Evolutionary conservation across 2,113 vertebrate species (phyloP).

Genomic region (Petaurus breviceps): DNA sequence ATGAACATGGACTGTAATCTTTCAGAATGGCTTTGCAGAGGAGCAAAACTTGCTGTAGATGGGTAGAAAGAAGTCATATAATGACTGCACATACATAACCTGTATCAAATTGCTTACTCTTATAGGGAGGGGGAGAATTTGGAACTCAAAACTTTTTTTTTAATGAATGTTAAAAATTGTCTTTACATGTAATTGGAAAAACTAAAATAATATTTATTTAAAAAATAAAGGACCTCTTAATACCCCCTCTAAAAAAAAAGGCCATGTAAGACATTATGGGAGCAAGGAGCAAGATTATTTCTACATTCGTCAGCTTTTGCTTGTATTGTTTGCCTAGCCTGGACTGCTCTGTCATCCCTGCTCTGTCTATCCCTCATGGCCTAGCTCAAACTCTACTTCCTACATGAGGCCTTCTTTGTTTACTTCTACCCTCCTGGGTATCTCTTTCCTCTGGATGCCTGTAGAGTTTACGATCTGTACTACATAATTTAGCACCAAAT

Average conservation of each 20-base stretch:
- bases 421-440: neutral
- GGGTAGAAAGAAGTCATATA: neutral
- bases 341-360: no score
- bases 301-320: neutral
- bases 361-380: no score
- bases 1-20: neutral
- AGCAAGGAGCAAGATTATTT: neutral
- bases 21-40: neutral
- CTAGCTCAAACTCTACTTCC: neutral
- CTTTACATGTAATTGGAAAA: no score
- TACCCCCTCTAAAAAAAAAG: neutral
- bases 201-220: no score
- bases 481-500: neutral
- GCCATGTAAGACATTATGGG: neutral
- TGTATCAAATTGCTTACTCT: no score
- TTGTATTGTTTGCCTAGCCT: no score
- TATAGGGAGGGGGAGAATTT: no score
- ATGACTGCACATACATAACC: no score
- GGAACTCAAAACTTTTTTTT: no score
- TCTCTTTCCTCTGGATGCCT: neutral
- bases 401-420: neutral
- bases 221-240: no score
- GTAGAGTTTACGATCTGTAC: neutral
- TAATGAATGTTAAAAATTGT: no score
- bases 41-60: neutral